These are phyloP conservation scores for Fissipunctia ypsillon DNA, from an alignment of 2,888 invertebrate species.

Conservation along the genomic window DNA sequence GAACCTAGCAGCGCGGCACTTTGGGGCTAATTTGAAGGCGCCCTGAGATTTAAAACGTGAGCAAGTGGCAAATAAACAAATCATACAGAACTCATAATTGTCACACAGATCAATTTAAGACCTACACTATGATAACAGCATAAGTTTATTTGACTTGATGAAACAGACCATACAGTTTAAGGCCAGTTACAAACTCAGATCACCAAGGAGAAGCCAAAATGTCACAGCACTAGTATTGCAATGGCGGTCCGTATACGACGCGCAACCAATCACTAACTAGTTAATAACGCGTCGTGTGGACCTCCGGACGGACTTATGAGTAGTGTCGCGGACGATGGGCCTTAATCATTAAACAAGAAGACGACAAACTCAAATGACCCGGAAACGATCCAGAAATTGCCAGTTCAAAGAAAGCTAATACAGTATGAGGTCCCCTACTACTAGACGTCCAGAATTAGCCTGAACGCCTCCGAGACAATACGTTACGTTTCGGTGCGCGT, in stretches of 20 bases:
- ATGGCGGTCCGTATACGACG: no score
- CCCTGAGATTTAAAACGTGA: conserved; percentile 1
- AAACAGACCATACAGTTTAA: neutral
- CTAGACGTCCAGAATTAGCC: conserved; percentile 69
- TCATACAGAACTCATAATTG: neutral
- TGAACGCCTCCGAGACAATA: conserved; percentile 67
- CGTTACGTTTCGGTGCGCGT: conserved; percentile 64
- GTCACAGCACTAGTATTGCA: neutral
- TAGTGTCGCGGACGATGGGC: neutral
- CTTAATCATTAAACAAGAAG: conserved; percentile 12
- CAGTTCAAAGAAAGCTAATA: conserved; percentile 48
- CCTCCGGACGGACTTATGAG: neutral
- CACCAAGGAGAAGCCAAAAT: neutral
- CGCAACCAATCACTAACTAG: no score
- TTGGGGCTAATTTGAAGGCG: no score
- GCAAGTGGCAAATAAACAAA: conserved; percentile 12
- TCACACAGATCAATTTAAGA: neutral
- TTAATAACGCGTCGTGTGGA: neutral
- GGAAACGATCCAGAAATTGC: conserved; percentile 37
- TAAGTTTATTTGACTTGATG: neutral
- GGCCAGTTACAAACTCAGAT: no score
- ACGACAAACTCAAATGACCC: conserved; percentile 37
- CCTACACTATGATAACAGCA: neutral
- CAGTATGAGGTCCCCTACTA: conserved; percentile 51
- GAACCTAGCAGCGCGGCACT: no score